Evolutionary conservation across 2,797 vertebrate genomes (phyloP).

Genomic region (Lophotriccus pileatus): DNA sequence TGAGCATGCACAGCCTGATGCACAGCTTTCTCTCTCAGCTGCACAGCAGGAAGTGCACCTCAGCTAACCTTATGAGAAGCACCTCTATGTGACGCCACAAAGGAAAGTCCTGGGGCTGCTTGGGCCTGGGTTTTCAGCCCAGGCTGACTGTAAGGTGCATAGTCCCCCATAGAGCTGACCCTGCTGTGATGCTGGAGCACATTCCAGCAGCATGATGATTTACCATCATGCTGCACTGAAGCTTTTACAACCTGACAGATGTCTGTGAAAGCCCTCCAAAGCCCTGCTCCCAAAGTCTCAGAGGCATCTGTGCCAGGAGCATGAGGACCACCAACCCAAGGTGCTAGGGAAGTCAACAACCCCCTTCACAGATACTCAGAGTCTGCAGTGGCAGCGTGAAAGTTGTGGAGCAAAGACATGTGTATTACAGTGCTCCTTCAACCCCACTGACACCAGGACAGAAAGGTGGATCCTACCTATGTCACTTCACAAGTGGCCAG

Average conservation of each 20-base stretch:
- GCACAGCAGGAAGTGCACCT: not conserved
- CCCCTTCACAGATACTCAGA: too few species aligned
- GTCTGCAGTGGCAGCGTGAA: fast-evolving
- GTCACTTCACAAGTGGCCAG: not conserved
- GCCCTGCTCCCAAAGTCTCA: fast-evolving
- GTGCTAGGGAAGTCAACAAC: fast-evolving
- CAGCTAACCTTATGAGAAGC: not conserved
- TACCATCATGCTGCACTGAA: fast-evolving
- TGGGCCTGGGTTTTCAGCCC: not conserved
- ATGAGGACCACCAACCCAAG: not conserved
- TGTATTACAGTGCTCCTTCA: not conserved
- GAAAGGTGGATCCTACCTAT: not conserved
- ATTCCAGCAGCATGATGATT: not conserved
- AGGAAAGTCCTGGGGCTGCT: not conserved
- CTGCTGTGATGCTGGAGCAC: not conserved
- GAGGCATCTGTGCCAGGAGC: not conserved
- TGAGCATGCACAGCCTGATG: not conserved
- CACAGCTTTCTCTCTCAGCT: not conserved
- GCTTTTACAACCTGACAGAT: not conserved
- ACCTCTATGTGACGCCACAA: not conserved
- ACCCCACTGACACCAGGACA: fast-evolving
- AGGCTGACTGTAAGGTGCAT: not conserved
- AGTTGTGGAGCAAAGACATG: fast-evolving
- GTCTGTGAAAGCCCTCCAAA: not conserved
- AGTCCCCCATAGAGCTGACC: not conserved